Percentiles rank a stretch among this genome's conserved stretches.
phyloP scores from a whole-genome alignment of 2,113 vertebrate genomes.

The Prochilodus magdalenae region DNA sequence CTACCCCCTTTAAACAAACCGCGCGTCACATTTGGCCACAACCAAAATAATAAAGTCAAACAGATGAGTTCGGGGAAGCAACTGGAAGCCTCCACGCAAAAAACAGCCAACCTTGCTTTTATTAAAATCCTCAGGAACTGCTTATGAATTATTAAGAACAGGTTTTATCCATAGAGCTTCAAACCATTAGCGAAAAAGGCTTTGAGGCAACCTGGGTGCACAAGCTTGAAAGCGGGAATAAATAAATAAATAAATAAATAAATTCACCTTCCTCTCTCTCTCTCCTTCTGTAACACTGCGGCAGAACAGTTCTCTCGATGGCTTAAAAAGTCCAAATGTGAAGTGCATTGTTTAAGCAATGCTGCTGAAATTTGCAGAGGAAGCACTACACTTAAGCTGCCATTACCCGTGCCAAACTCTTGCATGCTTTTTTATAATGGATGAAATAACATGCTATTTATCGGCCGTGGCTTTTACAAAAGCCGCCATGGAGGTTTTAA shows the following conservation, averaged over 20 bases:
- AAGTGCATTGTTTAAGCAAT: slow-evolving; percentile 54
- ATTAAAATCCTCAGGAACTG: slow-evolving; percentile 63
- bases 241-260: not conserved
- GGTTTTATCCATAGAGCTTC: slow-evolving; percentile 73
- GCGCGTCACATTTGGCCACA: slow-evolving; percentile 38
- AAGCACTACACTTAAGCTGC: slow-evolving; percentile 61
- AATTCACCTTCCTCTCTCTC: not conserved
- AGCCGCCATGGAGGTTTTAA: slow-evolving; percentile 17
- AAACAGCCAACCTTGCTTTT: slow-evolving; percentile 62
- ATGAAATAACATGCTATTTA: slow-evolving; percentile 74
- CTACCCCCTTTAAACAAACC: not conserved
- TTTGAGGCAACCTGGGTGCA: slow-evolving; percentile 62
- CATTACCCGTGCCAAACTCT: slow-evolving; percentile 64
- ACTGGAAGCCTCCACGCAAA: slow-evolving; percentile 50
- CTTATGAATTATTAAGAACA: slow-evolving; percentile 76
- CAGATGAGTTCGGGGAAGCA: not conserved
- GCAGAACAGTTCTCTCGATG: slow-evolving; percentile 62
- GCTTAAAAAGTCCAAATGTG: slow-evolving; percentile 65
- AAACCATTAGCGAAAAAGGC: slow-evolving; percentile 73
- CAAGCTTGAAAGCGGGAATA: not conserved
- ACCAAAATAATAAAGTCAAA: not conserved
- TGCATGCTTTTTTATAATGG: slow-evolving; percentile 63
- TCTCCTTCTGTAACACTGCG: slow-evolving; percentile 46
- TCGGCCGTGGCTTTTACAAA: slow-evolving; percentile 56
- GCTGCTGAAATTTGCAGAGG: slow-evolving; percentile 72